A percentile compares a stretch with the other conserved stretches of the same genome.
These are phyloP conservation scores for Phoenicopterus ruber DNA, from an alignment of 2,113 vertebrate genomes.

Conservation along the genomic window DNA sequence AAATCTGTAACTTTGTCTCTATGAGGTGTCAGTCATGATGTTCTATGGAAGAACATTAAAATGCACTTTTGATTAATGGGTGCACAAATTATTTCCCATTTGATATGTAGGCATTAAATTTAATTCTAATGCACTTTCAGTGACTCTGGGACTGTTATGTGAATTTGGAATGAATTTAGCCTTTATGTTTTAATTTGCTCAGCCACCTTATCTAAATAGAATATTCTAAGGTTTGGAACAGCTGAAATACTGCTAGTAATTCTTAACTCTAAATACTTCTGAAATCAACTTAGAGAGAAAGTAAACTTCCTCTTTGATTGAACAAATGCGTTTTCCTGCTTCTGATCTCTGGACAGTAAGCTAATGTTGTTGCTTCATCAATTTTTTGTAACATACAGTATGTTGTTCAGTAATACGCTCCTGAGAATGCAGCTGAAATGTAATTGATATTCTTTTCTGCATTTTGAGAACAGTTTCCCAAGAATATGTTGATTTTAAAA, in stretches of 20 bases:
- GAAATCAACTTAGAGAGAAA: slow-evolving; percentile 17
- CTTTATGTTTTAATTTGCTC: slow-evolving; percentile 44
- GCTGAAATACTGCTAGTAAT: slow-evolving; percentile 11
- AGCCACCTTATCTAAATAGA: slow-evolving; percentile 34
- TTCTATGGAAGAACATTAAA: not conserved
- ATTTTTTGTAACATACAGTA: not conserved
- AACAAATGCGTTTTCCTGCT: not conserved
- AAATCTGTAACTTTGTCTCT: not conserved
- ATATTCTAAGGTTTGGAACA: slow-evolving; percentile 14
- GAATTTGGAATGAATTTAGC: slow-evolving; percentile 4
- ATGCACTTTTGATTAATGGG: slow-evolving; percentile 32
- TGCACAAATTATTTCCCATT: slow-evolving; percentile 45
- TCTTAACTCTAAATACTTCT: slow-evolving; percentile 22
- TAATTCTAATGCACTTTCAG: slow-evolving; percentile 20
- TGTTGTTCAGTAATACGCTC: not conserved
- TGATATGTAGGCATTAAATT: slow-evolving; percentile 26
- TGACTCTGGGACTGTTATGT: not conserved
- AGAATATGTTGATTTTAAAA: not conserved
- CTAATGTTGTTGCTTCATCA: not conserved
- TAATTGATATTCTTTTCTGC: not conserved
- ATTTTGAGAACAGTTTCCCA: not conserved
- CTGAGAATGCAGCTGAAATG: not conserved
- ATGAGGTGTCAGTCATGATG: not conserved
- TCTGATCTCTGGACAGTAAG: not conserved
- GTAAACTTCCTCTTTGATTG: not conserved